phyloP scores from a whole-genome alignment of 2,888 invertebrate genomes.

The Malacosoma neustria region DNA sequence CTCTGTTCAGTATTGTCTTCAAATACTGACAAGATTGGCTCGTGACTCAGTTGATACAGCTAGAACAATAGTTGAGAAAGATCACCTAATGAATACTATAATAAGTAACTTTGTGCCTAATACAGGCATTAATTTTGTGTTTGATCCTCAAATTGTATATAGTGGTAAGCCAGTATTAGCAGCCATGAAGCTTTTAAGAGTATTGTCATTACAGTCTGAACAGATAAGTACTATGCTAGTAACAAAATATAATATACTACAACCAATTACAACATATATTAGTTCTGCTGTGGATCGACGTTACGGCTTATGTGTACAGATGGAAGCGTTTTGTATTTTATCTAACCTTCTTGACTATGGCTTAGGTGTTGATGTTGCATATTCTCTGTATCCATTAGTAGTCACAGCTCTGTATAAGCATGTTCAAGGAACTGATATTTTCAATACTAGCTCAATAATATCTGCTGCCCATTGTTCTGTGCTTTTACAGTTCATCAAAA shows the following conservation, averaged over 20 bases:
- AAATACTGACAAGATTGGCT: constrained; percentile 85
- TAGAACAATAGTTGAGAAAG: constrained; percentile 75
- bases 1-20: constrained; percentile 83
- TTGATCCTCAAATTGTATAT: constrained; percentile 66
- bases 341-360: constrained; percentile 71
- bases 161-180: constrained; percentile 78
- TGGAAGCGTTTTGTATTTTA: constrained; percentile 76
- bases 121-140: constrained; percentile 43
- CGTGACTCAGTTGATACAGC: constrained; percentile 84
- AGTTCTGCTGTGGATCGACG: constrained; percentile 65
- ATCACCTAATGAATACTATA: constrained; percentile 78
- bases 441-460: constrained; percentile 52
- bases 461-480: constrained; percentile 76
- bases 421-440: constrained; percentile 70
- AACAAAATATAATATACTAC: constrained; percentile 68
- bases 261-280: constrained; percentile 71
- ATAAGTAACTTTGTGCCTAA: constrained; percentile 75
- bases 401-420: constrained; percentile 74
- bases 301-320: constrained; percentile 75
- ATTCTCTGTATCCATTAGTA: constrained; percentile 69
- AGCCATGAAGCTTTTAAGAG: constrained; percentile 83
- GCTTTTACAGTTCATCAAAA: constrained; percentile 59
- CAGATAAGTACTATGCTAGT: constrained; percentile 69
- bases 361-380: constrained; percentile 56
- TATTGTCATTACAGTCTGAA: constrained; percentile 78